phyloP scores from a whole-genome alignment of 2,797 vertebrate genomes.

The Cirrhinus molitorella region DNA sequence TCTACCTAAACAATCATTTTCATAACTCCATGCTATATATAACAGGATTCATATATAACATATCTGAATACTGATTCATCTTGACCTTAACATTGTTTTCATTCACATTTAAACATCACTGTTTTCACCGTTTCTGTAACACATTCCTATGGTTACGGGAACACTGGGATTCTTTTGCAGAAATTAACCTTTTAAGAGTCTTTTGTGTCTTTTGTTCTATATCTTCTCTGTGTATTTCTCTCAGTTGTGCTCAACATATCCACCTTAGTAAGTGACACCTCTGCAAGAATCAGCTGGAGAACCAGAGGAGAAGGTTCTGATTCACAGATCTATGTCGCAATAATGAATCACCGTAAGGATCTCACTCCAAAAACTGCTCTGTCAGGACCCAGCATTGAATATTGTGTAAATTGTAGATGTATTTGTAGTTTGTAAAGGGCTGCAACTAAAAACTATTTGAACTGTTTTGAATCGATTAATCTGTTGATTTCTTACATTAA shows the following conservation, averaged over 20 bases:
- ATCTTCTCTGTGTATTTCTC: constrained; percentile 74
- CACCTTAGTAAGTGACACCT: constrained; percentile 81
- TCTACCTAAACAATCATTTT: constrained; percentile 22
- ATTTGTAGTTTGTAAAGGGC: background rate
- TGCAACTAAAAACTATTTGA: constrained; percentile 1
- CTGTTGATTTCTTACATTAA: background rate
- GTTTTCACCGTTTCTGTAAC: background rate
- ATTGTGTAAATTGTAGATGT: background rate
- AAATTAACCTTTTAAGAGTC: constrained; percentile 47
- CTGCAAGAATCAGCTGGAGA: constrained; percentile 85
- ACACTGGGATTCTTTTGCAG: constrained; percentile 57
- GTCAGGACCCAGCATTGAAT: background rate
- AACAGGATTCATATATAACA: too few relatives aligned
- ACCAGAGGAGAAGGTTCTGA: constrained; percentile 72
- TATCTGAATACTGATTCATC: too few relatives aligned
- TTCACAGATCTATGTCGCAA: constrained; percentile 81
- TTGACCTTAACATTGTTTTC: too few relatives aligned
- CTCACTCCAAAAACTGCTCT: constrained; percentile 23
- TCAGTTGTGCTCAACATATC: constrained; percentile 81
- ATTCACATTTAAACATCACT: background rate
- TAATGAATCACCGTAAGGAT: constrained; percentile 84
- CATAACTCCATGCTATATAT: background rate
- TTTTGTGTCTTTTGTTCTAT: constrained; percentile 65
- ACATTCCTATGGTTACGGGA: constrained; percentile 23
- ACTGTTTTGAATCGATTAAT: background rate